Evolutionary conservation across 2,113 vertebrate species (phyloP).

Genomic region (Coptodon bakossiorum): DNA sequence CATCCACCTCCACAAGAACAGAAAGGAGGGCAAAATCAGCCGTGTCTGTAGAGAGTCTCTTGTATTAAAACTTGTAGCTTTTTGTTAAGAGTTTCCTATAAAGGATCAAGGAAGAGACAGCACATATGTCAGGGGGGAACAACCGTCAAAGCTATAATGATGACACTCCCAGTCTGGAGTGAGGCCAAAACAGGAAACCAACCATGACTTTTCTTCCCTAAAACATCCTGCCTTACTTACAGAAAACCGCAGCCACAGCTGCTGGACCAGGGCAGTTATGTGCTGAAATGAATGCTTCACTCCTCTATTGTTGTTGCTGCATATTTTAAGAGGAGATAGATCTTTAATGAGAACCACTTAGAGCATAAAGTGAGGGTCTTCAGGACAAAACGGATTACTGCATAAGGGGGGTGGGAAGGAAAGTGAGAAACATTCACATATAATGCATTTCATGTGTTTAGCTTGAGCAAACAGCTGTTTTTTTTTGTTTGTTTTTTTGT

Average conservation of each 20-base stretch:
- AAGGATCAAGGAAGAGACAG: background rate
- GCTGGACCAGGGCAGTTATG: conserved; percentile 1
- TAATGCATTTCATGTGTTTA: background rate
- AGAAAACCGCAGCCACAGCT: conserved; percentile 21
- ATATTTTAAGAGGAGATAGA: conserved; percentile 16
- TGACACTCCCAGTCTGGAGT: conserved; percentile 29
- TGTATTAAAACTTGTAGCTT: background rate
- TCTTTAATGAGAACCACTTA: background rate
- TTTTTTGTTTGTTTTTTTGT: background rate
- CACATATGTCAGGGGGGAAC: background rate
- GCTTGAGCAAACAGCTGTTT: background rate
- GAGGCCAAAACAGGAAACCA: conserved; percentile 40
- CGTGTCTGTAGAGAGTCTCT: background rate
- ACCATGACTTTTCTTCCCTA: conserved; percentile 37
- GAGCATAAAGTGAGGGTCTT: background rate
- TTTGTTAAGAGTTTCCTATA: background rate
- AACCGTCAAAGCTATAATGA: conserved; percentile 31
- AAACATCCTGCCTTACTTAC: conserved; percentile 39
- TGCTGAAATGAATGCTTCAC: background rate
- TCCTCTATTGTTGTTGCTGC: background rate
- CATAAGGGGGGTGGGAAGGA: background rate
- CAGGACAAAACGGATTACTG: background rate
- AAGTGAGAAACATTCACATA: background rate
- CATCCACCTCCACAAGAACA: background rate
- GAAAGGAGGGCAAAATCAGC: background rate